These are phyloP conservation scores for Barnardius zonarius DNA, from an alignment of 2,113 vertebrate genomes.

Conservation along the genomic window DNA sequence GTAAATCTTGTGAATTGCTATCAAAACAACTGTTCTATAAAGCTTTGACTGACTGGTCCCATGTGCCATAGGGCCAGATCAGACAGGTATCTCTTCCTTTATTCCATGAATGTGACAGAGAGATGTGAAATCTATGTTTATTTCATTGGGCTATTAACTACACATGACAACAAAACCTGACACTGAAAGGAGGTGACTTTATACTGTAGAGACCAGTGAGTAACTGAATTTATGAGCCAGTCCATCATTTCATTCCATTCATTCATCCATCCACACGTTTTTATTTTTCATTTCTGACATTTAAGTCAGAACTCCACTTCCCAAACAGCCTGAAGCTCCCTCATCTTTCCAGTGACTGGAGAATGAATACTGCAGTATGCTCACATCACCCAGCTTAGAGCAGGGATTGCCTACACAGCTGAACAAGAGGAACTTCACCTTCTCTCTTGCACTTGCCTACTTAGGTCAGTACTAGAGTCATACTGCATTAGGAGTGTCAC, in stretches of 20 bases:
- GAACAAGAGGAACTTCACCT: neutral
- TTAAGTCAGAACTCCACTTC: conserved; percentile 19
- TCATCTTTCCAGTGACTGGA: neutral
- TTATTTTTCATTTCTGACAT: conserved; percentile 22
- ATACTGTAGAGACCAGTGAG: neutral
- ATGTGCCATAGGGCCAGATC: neutral
- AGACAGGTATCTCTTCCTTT: conserved; percentile 7
- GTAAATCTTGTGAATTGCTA: conserved; percentile 49
- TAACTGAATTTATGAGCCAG: conserved; percentile 7
- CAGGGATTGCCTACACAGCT: neutral
- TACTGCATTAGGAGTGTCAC: neutral
- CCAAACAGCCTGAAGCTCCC: neutral
- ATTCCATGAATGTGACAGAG: neutral
- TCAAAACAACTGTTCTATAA: conserved; percentile 27
- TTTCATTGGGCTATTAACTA: conserved; percentile 32
- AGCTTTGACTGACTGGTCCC: conserved; percentile 16
- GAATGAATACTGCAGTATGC: conserved; percentile 1
- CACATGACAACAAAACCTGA: conserved; percentile 17
- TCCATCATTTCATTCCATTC: neutral
- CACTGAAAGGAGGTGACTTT: conserved; percentile 2
- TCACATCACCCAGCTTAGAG: neutral
- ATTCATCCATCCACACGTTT: conserved; percentile 15
- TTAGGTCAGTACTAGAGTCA: neutral
- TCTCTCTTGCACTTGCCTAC: neutral
- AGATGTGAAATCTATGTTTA: conserved; percentile 25